Evolutionary conservation across 37 sponge, comb jelly and placozoan species (phyloP).

Genomic region (Beroe forskalii): DNA sequence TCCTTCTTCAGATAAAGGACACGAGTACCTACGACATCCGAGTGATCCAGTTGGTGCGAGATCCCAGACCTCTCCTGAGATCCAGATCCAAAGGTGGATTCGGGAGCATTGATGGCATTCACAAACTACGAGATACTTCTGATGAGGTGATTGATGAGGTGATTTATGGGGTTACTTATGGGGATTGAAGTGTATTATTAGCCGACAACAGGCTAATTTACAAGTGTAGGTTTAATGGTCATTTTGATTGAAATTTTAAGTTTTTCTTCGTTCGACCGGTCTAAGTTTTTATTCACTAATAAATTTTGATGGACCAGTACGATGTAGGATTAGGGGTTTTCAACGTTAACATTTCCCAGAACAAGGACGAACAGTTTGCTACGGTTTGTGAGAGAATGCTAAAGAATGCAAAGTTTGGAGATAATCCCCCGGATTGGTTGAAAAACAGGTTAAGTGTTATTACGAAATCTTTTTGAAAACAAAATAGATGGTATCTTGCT

Average conservation of each 20-base stretch:
- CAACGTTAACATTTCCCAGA: too few relatives aligned
- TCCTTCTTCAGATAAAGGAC: constrained; percentile 22
- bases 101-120: constrained; percentile 19
- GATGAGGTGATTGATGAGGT: neutral
- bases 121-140: neutral
- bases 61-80: constrained; percentile 32
- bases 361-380: neutral
- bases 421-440: constrained; percentile 60
- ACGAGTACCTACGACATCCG: constrained; percentile 9
- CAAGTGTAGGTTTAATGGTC: too few relatives aligned
- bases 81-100: neutral
- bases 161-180: neutral
- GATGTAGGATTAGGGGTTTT: too few relatives aligned
- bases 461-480: too few relatives aligned
- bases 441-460: constrained; percentile 59
- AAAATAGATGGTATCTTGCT: too few relatives aligned
- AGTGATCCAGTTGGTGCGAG: constrained; percentile 22
- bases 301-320: too few relatives aligned
- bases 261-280: too few relatives aligned
- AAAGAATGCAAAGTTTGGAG: neutral
- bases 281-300: too few relatives aligned
- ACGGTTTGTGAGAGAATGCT: constrained; percentile 52
- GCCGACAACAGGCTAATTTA: too few relatives aligned
- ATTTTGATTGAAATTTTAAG: too few relatives aligned
- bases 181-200: neutral